Base-by-base conservation (phyloP, 2,888 invertebrate genomes). In the Dyspetes luteomarginatus region DNA sequence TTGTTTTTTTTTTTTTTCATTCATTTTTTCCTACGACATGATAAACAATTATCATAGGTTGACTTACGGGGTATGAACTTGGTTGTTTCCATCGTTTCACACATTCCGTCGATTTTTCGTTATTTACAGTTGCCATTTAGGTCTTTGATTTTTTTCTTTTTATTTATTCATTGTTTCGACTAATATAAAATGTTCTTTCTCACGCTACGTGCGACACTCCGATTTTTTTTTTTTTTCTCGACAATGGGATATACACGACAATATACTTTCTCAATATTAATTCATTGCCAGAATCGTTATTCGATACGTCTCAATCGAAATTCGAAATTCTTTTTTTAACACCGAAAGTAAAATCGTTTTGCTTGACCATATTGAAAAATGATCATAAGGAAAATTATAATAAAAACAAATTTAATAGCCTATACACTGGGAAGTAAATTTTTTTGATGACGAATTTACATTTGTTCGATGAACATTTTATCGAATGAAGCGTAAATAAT, bases 11-110 rank as follows among this genome's bases (percentile, higher is more conserved):
- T 36, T 77, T 82, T 68, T 2, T 77, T 69, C 41, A 24, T 76
- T 77, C 30, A 69, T 84, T 86, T 83, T 78, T 82, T 86, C 75
- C 83, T 88, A 86, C 86, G 86, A 89, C 88, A 86, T 87, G 86
- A 88, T 88, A 87, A 85, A 88, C 82, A 82, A 74, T 85, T 86
- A 87, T 86, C 85, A 58, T 69, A 58, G 58, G 30, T 72, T 67
- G 48, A 43, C 69, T 73, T 24, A 50, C 58, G 50, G 36, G 82
- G 85, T 86, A 87, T 86, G 86, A 86, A 86, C 76, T 55, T 68
- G 85, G 36, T 52, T 48, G 55, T 30, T 69, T 71, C 64, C 60
- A 72, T 45, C 56, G 26, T 77, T 64, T 67, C 55, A 45, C 30
- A 50, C 41, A 28, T n/a, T 55, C 60, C 71, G 19, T 45, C 19